Base-by-base conservation (phyloP, 2,797 vertebrate genomes). In the Dermochelys coriacea region DNA sequence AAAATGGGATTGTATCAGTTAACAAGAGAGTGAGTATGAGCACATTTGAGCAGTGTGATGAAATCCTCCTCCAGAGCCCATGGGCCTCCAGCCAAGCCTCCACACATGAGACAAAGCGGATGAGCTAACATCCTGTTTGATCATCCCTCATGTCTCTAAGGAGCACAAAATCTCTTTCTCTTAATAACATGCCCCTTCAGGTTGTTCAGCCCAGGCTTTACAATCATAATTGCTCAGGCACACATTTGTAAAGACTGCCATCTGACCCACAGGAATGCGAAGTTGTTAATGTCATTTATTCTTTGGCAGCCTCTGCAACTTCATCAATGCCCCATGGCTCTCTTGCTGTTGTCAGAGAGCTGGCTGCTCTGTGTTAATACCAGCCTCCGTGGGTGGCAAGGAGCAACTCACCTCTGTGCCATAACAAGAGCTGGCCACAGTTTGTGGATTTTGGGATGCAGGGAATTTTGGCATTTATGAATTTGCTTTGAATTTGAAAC, bases 91-190 rank as follows among this genome's bases (percentile, higher is more conserved):
- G 97, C 96, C 97, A 97, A 98, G 95, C 95, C 96, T 98, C 95
- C 97, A n/a, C 93, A 94, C 97, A 96, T 97, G 97, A 97, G 96
- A 97, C 96, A 97, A 95, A 97, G 94, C 84, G 79, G 96, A 98
- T 98, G 97, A 98, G 97, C 97, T 97, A 96, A 97, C 97, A 97
- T 98, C 97, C 97, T 97, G 97, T 98, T 95, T 97, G 97, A 97
- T 98, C 97, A 97, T 96, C 96, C 64, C 95, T 96, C 0, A 1
- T 75, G 94, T 97, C 97, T 98, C 93, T 34, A 88, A 97, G 97
- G 96, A 97, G 91, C 79, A 71, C 59, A 79, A 57, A 52, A 50
- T 34, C 61, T 21, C 15, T 12, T 27, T 29, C 51, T 54, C 57
- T 37, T 45, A 50, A 84, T 31, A 59, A 81, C 86, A 52, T 61